Evolutionary conservation across 2,888 invertebrate genomes (phyloP), one percentile per base, ranked within the genome.

Genomic region (Aspidapion aeneum): DNA sequence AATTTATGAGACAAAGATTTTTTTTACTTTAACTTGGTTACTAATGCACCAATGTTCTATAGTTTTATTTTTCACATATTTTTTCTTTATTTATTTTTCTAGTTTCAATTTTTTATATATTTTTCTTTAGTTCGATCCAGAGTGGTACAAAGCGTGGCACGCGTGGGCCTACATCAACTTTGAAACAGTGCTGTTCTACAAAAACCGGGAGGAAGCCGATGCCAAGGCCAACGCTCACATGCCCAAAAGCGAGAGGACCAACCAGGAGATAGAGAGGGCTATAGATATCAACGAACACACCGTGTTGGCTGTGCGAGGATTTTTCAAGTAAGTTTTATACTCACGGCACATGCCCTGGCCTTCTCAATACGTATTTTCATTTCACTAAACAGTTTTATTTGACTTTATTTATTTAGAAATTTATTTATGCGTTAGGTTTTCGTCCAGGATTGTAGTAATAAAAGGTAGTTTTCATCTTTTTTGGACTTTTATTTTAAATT

Each of bases 81-180:
- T 35, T 7, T 3, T 7, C 35, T 12, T n/a, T 35, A 12, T 35
- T 35, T 35, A 35, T 7, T 35, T 7, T 35, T 35, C 3, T 35
- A 7, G 3, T 35, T 35, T 3, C 12, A 35, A 35, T 35, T 7
- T 7, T 35, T 35, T 35, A 35, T 7, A 35, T 7, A 7, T 35
- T 35, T 12, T 35, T 12, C 12, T 35, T 35, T 35, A 35, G 67
- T 87, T 91, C 69, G 92, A 96, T 72, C 85, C 89, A 1, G 87
- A 89, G 60, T 98, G 98, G 96, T 95, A 95, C 78, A 95, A 95
- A 82, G 98, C 98, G 0, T 99, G 98, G 98, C 98, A 99, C 79
- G 90, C 96, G 0, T 96, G 94, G 88, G 99, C 98, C 0, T 96
- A 96, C 75, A 96, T 96, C 87, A 98, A 98, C 81, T 99, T 96